These are phyloP conservation scores for Neomonachus schauinslandi DNA, from an alignment of 2,113 vertebrate species.

Conservation along the genomic window DNA sequence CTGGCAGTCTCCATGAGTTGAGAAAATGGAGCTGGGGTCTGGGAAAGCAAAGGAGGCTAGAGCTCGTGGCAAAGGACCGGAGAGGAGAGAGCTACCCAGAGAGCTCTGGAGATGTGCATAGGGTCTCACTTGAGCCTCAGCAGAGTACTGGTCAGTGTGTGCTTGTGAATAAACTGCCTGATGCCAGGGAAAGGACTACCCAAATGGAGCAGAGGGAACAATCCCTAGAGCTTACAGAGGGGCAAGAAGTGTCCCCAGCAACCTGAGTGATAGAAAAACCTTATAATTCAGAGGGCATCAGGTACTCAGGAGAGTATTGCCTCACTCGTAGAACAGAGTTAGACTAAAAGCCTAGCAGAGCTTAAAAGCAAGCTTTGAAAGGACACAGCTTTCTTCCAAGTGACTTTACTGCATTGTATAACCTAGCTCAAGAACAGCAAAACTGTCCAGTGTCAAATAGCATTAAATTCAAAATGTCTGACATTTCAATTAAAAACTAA, in stretches of 20 bases:
- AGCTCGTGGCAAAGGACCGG: neutral
- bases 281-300: neutral
- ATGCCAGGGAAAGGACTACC: neutral
- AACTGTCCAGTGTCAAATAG: neutral
- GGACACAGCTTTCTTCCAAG: neutral
- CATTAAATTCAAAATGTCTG: neutral
- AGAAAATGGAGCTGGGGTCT: neutral
- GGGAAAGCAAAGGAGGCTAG: neutral
- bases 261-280: neutral
- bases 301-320: neutral
- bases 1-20: neutral
- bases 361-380: neutral
- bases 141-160: no score
- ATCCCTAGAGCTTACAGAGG: neutral
- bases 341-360: neutral
- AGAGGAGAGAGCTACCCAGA: neutral
- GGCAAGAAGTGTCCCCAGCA: neutral
- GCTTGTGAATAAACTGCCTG: neutral
- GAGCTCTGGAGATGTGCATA: neutral
- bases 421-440: neutral
- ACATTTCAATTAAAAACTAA: neutral
- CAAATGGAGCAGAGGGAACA: neutral
- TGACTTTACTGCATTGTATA: neutral
- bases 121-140: neutral
- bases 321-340: neutral